A percentile compares a stretch with the other conserved stretches of the same genome.
phyloP scores from a whole-genome alignment of 2,888 invertebrate species.

The Linnaemya tessellans region DNA sequence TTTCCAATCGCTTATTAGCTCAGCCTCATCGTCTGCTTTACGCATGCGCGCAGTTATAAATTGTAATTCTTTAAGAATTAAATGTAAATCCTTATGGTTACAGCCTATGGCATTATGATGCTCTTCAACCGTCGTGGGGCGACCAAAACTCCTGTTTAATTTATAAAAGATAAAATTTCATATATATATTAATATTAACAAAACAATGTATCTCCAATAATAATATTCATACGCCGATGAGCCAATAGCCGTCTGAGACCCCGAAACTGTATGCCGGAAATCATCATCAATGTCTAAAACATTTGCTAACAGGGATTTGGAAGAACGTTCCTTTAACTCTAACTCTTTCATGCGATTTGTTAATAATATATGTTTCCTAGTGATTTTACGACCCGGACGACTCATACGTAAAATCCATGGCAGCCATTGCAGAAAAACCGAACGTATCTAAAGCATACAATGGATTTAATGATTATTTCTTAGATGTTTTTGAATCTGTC shows the following conservation, averaged over 20 bases:
- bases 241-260: constrained; percentile 85
- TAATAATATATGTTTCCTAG: constrained; percentile 94
- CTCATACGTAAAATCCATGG: constrained; percentile 98
- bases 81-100: constrained; percentile 93
- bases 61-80: constrained; percentile 95
- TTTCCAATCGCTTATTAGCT: constrained; percentile 98
- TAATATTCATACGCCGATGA: constrained; percentile 85
- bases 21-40: constrained; percentile 96
- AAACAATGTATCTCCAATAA: background rate
- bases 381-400: constrained; percentile 97
- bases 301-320: constrained; percentile 96
- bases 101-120: constrained; percentile 86
- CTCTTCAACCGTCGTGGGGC: constrained; percentile 91
- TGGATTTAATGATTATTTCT: constrained; percentile 6
- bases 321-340: constrained; percentile 96
- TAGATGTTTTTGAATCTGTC: background rate
- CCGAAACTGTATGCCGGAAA: constrained; percentile 89
- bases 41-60: constrained; percentile 97
- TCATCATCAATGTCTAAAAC: constrained; percentile 98
- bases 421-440: constrained; percentile 97
- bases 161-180: constrained; percentile 12
- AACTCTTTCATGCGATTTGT: constrained; percentile 95
- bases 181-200: background rate
- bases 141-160: constrained; percentile 85
- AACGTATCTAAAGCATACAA: constrained; percentile 89